Percentiles rank a stretch among this genome's conserved stretches.
Conservation (phyloP, 2,888 invertebrate species). For the Erpobdella octoculata region DNA sequence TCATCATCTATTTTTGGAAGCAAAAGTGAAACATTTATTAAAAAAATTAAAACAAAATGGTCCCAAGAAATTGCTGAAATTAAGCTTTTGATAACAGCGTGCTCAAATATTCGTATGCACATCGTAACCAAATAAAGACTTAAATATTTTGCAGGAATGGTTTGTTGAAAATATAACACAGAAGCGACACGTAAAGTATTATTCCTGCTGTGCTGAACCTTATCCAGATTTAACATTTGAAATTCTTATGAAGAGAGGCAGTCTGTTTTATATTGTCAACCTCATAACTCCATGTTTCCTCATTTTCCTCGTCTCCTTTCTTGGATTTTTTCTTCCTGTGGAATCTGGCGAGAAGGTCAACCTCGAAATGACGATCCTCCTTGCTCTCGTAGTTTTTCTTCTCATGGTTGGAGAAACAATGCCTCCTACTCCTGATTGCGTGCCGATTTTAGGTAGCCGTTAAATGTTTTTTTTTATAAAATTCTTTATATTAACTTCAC, state of each 20-base stretch:
- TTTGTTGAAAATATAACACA: constrained; percentile 37
- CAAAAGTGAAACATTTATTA: too few relatives aligned
- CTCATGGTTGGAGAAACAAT: constrained; percentile 41
- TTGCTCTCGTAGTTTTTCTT: constrained; percentile 40
- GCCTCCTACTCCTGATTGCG: constrained; percentile 41
- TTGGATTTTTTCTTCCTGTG: constrained; percentile 41
- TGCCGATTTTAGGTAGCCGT: constrained; percentile 38
- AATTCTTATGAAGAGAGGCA: constrained; percentile 39
- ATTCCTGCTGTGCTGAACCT: constrained; percentile 41
- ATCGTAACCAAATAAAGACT: too few relatives aligned
- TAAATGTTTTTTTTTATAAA: not conserved
- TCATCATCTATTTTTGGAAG: too few relatives aligned
- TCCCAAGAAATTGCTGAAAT: too few relatives aligned
- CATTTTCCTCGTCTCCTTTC: constrained; percentile 41
- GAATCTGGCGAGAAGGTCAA: constrained; percentile 41
- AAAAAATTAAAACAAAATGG: too few relatives aligned
- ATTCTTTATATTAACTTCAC: not conserved
- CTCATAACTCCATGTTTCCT: constrained; percentile 41
- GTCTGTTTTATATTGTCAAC: constrained; percentile 41
- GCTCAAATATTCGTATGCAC: too few relatives aligned
- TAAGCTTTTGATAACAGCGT: too few relatives aligned
- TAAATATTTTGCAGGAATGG: too few relatives aligned
- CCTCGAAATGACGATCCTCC: constrained; percentile 39
- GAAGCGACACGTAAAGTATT: constrained; percentile 37
- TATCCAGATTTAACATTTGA: constrained; percentile 42